phyloP scores from a whole-genome alignment of 2,888 invertebrate species.

The Automeris io region DNA sequence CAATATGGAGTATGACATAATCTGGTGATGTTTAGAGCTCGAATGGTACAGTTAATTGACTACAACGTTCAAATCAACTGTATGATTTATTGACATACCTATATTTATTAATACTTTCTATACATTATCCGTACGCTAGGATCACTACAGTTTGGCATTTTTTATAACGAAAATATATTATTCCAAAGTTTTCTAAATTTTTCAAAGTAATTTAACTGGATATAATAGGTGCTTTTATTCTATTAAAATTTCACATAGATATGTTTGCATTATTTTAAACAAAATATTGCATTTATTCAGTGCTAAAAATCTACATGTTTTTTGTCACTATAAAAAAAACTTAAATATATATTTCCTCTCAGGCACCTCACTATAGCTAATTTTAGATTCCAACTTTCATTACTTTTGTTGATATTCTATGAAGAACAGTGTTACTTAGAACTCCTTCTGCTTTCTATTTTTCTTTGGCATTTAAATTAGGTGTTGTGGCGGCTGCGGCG shows the following conservation, averaged over 20 bases:
- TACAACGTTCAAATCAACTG: conserved; percentile 34
- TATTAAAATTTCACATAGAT: background rate
- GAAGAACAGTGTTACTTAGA: background rate
- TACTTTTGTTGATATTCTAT: background rate
- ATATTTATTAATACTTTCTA: conserved; percentile 46
- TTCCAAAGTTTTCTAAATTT: background rate
- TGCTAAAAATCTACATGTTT: background rate
- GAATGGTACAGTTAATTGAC: conserved; percentile 50
- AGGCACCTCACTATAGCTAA: background rate
- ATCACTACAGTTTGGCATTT: conserved; percentile 8
- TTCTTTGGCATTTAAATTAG: too few species aligned
- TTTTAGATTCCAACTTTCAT: background rate
- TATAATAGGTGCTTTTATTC: background rate
- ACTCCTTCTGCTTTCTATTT: too few species aligned
- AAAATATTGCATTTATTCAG: background rate
- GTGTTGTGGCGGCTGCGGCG: too few species aligned
- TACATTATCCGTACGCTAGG: conserved; percentile 28
- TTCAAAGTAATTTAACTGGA: background rate
- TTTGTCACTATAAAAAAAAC: background rate
- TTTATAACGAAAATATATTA: background rate
- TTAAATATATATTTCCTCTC: conserved; percentile 1
- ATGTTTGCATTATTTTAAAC: background rate
- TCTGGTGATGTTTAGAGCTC: conserved; percentile 21
- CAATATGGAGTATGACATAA: conserved; percentile 14
- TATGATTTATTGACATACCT: conserved; percentile 33